Base-by-base conservation (phyloP, 1,140 invertebrate species). In the Amyelois transitella region DNA sequence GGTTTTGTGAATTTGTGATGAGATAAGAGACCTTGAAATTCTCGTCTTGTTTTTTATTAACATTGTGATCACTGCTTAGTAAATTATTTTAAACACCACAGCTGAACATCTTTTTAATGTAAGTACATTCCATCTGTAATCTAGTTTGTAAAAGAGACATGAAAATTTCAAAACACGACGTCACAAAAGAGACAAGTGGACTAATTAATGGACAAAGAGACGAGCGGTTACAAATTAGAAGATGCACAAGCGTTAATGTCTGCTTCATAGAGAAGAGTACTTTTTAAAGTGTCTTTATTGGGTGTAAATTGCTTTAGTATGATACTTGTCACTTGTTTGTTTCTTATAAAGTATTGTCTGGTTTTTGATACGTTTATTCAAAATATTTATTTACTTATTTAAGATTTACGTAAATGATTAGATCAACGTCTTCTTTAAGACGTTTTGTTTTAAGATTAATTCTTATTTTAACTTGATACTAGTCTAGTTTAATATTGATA, bases 221-320 rank as follows among this genome's bases (percentile, higher is more conserved):
- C 48, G 48, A 24, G 21, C 14, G n/a, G 48, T 50, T 22, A 28
- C 48, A 50, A 28, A 50, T 50, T 50, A 50, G 48, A 25, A 18
- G 20, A 38, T 38, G n/a, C 32, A 38, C 32, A 12, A 14, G 32
- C 32, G 17, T 8, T 38, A 38, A 38, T 14, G 32, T 38, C 32
- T 38, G 32, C 32, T 38, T 14, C 12, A 38, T 38, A 38, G 17
- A 14, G 12, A 38, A 14, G 32, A 14, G 7, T 8, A 1, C 32
- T 38, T 38, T 38, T 38, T 38, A 38, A 24, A 24, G 22, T 38
- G 12, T 38, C 32, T 38, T 38, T 38, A 14, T 38, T 38, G 32
- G 32, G 32, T 14, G 32, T 14, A 38, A 1, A 38, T 38, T 38
- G n/a, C 1, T n/a, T 14, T 38, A 4, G 5, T 38, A 38, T 38